These are phyloP conservation scores for Ephestia elutella DNA, from an alignment of 1,140 invertebrate species.

Conservation along the genomic window DNA sequence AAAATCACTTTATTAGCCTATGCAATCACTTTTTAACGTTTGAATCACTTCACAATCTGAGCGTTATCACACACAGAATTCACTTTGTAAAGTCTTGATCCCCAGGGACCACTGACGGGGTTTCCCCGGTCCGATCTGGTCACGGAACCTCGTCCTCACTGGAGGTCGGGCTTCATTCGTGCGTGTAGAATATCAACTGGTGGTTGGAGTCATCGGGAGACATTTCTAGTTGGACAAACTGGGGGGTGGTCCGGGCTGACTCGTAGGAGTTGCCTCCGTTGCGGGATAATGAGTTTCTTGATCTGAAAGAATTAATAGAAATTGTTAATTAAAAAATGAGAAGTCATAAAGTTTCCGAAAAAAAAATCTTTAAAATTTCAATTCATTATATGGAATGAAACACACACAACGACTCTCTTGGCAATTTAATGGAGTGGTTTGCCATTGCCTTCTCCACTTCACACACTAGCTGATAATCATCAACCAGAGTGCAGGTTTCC, in stretches of 20 bases:
- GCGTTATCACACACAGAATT: too few relatives aligned
- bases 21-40: background rate
- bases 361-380: too few relatives aligned
- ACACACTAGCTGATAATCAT: too few relatives aligned
- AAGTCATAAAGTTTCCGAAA: too few relatives aligned
- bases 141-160: background rate
- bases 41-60: too few relatives aligned
- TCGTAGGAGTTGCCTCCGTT: slow-evolving; percentile 51
- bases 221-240: slow-evolving; percentile 60
- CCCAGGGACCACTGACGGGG: background rate
- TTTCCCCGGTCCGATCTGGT: background rate
- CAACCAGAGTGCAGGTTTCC: too few relatives aligned
- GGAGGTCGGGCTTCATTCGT: slow-evolving; percentile 40
- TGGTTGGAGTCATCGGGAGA: slow-evolving; percentile 64
- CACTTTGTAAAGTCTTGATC: too few relatives aligned
- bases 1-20: background rate
- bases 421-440: too few relatives aligned
- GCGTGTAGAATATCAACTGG: slow-evolving; percentile 65
- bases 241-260: slow-evolving; percentile 61
- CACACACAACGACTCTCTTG: too few relatives aligned
- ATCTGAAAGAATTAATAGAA: slow-evolving; percentile 41
- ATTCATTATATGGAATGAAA: too few relatives aligned
- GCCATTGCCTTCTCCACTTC: too few relatives aligned
- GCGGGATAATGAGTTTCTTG: slow-evolving; percentile 62
- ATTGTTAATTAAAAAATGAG: slow-evolving; percentile 11